Evolutionary conservation across 37 sponge, comb jelly and placozoan species (phyloP).

Genomic region (Dysidea cf. avara): DNA sequence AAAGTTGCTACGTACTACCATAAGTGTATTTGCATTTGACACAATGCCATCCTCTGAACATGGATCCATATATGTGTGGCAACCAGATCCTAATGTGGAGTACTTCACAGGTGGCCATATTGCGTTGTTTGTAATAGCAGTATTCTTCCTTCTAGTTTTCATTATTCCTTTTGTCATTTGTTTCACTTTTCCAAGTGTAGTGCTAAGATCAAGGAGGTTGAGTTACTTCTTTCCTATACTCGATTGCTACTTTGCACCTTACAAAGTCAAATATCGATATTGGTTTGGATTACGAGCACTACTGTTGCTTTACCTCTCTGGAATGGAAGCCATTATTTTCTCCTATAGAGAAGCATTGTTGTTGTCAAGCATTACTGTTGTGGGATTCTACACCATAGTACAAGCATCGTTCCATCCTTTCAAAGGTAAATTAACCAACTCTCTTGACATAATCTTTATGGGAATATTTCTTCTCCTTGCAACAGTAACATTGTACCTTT

Average conservation of each 20-base stretch:
- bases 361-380: neutral
- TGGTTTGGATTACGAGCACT: slow-evolving; percentile 45
- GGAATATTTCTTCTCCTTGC: no score
- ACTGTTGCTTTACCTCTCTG: neutral
- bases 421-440: slow-evolving; percentile 1
- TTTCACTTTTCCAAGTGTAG: slow-evolving; percentile 8
- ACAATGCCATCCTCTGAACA: neutral
- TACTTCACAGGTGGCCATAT: slow-evolving; percentile 8
- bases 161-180: slow-evolving; percentile 11
- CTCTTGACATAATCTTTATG: slow-evolving; percentile 32
- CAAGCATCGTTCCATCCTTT: slow-evolving; percentile 39
- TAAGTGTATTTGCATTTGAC: slow-evolving; percentile 21
- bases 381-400: neutral
- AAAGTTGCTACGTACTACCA: slow-evolving; percentile 35
- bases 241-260: slow-evolving; percentile 43
- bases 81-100: slow-evolving; percentile 26
- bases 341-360: slow-evolving; percentile 1
- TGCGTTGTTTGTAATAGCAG: slow-evolving; percentile 7
- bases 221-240: slow-evolving; percentile 18
- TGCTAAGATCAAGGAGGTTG: neutral
- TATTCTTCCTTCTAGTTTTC: slow-evolving; percentile 9
- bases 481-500: no score
- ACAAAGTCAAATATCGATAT: slow-evolving; percentile 31
- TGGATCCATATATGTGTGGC: slow-evolving; percentile 14
- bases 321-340: slow-evolving; percentile 9